Evolutionary conservation across 2,888 invertebrate species (phyloP).

Genomic region (Drosophila picticornis): DNA sequence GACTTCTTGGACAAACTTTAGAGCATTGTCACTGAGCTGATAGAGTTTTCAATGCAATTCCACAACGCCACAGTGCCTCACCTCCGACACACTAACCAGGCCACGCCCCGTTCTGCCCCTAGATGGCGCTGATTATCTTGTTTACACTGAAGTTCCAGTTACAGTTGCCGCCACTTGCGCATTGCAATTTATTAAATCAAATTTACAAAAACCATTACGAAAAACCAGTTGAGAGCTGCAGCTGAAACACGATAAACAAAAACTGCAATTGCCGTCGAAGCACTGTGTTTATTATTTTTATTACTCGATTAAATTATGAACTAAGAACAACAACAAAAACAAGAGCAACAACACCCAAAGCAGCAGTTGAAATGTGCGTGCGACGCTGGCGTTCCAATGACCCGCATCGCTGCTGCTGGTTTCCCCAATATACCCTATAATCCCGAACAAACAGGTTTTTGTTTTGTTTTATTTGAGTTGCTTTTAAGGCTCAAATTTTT

Average conservation of each 20-base stretch:
- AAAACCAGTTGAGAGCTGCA: slow-evolving; percentile 62
- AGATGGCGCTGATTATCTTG: slow-evolving; percentile 74
- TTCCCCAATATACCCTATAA: slow-evolving; percentile 8
- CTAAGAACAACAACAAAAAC: slow-evolving; percentile 45
- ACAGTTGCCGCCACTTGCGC: slow-evolving; percentile 38
- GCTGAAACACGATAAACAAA: slow-evolving; percentile 30
- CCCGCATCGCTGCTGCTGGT: slow-evolving; percentile 62
- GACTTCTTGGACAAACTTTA: slow-evolving; percentile 72
- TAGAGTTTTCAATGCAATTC: slow-evolving; percentile 7
- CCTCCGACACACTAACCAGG: slow-evolving; percentile 19
- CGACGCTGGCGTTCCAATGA: slow-evolving; percentile 79
- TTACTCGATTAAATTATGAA: slow-evolving; percentile 72
- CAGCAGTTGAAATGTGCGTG: slow-evolving; percentile 73
- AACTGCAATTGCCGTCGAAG: slow-evolving; percentile 33
- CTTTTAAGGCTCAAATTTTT: slow-evolving; percentile 60
- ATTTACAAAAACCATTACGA: slow-evolving; percentile 49
- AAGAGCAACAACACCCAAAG: slow-evolving; percentile 4
- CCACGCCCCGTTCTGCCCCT: slow-evolving; percentile 41
- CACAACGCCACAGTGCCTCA: not conserved
- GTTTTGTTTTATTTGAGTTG: not conserved
- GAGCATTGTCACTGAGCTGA: slow-evolving; percentile 67
- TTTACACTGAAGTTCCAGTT: slow-evolving; percentile 70
- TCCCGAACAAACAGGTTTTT: slow-evolving; percentile 24
- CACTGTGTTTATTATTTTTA: slow-evolving; percentile 57
- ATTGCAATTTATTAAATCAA: slow-evolving; percentile 74